A percentile compares a stretch with the other conserved stretches of the same genome.
phyloP scores from a whole-genome alignment of 2,797 vertebrate genomes.

The Ctenosaura bakeri region DNA sequence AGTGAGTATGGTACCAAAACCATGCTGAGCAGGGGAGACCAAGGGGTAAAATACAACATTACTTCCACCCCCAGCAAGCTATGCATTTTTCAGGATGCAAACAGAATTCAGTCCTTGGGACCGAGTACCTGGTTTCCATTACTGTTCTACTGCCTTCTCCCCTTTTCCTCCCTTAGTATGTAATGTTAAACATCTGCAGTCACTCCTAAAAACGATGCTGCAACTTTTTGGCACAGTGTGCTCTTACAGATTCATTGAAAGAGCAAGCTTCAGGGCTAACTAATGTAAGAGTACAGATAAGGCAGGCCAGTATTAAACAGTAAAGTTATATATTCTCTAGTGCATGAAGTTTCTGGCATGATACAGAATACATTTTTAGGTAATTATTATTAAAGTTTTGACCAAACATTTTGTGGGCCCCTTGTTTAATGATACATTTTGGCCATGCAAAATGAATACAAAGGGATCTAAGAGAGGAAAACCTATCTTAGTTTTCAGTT shows the following conservation, averaged over 20 bases:
- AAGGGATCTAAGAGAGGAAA: neutral
- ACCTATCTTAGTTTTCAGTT: neutral
- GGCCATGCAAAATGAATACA: conserved; percentile 41
- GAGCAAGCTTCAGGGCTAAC: conserved; percentile 5
- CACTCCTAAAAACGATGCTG: conserved; percentile 7
- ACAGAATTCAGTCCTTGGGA: conserved; percentile 16
- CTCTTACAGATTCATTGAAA: neutral
- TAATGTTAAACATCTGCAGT: conserved; percentile 18
- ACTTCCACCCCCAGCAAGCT: neutral
- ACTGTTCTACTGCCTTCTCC: neutral
- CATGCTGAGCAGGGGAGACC: neutral
- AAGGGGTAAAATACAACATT: neutral
- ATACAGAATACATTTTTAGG: neutral
- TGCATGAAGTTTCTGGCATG: conserved; percentile 6
- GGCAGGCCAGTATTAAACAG: conserved; percentile 24
- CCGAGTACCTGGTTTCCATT: conserved; percentile 16
- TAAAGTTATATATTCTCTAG: conserved; percentile 41
- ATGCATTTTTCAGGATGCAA: neutral
- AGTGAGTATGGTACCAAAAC: neutral
- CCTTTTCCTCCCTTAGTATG: neutral
- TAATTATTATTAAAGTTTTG: neutral
- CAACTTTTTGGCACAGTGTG: conserved; percentile 27
- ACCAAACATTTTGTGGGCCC: conserved; percentile 23
- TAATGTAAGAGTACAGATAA: conserved; percentile 36
- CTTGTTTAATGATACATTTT: conserved; percentile 32